Evolutionary conservation across 2,888 invertebrate genomes (phyloP).

Genomic region (Eulithis prunata): DNA sequence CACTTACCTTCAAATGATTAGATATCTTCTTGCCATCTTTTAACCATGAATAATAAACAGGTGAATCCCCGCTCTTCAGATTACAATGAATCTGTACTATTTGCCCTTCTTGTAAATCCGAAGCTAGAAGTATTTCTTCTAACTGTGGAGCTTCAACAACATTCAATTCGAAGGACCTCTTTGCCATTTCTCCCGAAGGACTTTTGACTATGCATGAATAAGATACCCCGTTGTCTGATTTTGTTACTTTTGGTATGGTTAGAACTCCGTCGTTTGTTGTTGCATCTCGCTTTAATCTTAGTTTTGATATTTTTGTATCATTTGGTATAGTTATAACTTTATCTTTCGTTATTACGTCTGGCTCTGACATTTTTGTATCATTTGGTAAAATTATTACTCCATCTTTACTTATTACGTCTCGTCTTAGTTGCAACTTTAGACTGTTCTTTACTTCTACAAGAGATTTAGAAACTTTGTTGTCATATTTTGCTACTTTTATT

Average conservation of each 20-base stretch:
- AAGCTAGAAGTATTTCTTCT: conserved; percentile 92
- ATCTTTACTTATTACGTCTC: too few species aligned
- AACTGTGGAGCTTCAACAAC: conserved; percentile 91
- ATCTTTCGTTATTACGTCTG: too few species aligned
- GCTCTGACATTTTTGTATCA: too few species aligned
- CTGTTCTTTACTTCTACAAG: too few species aligned
- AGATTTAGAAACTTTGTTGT: too few species aligned
- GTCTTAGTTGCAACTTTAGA: too few species aligned
- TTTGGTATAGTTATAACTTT: too few species aligned
- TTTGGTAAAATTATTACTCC: too few species aligned
- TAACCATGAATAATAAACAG: conserved; percentile 88
- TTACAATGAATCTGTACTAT: conserved; percentile 93
- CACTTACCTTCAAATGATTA: conserved; percentile 85
- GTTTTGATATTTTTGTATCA: neutral
- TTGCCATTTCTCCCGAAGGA: conserved; percentile 90
- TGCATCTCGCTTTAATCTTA: conserved; percentile 55
- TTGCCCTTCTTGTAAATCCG: conserved; percentile 92
- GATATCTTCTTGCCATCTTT: conserved; percentile 88
- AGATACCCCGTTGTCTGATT: conserved; percentile 88
- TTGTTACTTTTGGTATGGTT: conserved; percentile 85
- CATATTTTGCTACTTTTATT: too few species aligned
- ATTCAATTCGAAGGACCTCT: conserved; percentile 88
- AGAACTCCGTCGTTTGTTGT: conserved; percentile 79
- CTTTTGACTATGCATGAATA: conserved; percentile 92
- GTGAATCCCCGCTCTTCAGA: conserved; percentile 89